Base-by-base conservation (phyloP, 2,797 vertebrate genomes). In the Tiaroga cobitis region DNA sequence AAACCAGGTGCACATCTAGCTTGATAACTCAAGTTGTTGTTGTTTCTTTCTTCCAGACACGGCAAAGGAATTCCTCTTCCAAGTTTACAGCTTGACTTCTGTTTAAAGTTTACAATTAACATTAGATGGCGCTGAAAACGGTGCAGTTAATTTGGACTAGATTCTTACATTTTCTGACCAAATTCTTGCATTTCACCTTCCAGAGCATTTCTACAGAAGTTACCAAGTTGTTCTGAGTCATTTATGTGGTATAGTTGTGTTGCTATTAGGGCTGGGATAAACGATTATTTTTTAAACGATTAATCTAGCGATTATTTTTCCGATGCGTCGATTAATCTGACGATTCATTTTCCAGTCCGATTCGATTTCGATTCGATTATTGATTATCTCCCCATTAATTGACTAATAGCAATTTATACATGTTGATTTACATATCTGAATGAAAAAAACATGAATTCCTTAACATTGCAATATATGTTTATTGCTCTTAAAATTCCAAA, bases 1-100 rank as follows among this genome's bases (percentile, higher is more conserved):
- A 11, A 24, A 69, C 46, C 80, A 86, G 84, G 76, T 88, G 72
- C 84, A 82, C 32, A 46, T 61, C 54, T 81, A 74, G 65, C 65
- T 86, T 88, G 13, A 75, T 69, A 83, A 74, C 46, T 70, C 11
- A 83, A 51, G 32, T 80, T 61, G 18, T 18, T 49, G 41, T 24
- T 34, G 26, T 32, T 54, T 46, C n/a, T 77, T 49, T 43, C 24
- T n/a, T 65, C 26, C 3, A 6, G 5, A 46, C 16, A 11, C 34
- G 79, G 68, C 7, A 54, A 34, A 70, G 46, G 85, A 49, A 59
- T 39, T 43, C 41, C 8, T 8, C 49, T 8, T 74, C 32, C 3
- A 11, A 37, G 16, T 78, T 46, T 54, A 49, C 61, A 51, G 29
- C 24, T 49, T 43, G 46, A 61, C 5, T 69, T 51, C 51, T 83